Evolutionary conservation across 1,140 invertebrate species (phyloP).

Genomic region (Cryptotermes secundus): DNA sequence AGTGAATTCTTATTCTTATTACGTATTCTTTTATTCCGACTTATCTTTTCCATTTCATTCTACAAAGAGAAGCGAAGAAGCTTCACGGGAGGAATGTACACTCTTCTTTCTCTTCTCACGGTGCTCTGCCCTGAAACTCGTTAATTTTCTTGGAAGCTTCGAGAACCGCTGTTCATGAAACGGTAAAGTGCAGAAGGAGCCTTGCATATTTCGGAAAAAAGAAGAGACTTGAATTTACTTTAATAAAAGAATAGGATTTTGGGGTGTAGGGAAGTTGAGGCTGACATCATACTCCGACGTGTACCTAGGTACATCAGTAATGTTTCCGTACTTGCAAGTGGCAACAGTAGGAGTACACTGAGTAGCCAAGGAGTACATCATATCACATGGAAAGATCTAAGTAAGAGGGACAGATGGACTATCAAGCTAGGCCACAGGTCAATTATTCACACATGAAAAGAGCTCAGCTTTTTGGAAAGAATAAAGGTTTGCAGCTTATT

Average conservation of each 20-base stretch:
- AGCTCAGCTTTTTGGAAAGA: no score
- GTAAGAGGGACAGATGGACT: no score
- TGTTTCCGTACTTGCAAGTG: background rate
- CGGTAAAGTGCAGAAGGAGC: background rate
- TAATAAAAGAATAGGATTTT: background rate
- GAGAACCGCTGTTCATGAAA: background rate
- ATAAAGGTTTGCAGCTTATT: no score
- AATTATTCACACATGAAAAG: no score
- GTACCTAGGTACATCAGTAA: background rate
- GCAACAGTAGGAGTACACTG: background rate
- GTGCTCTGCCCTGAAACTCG: background rate
- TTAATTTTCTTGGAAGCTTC: slow-evolving; percentile 12
- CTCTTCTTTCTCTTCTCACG: background rate
- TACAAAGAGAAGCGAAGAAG: background rate
- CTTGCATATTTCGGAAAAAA: background rate
- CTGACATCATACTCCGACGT: background rate
- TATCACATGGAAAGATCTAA: background rate
- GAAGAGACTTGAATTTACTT: background rate
- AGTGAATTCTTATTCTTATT: background rate
- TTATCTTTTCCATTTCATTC: background rate
- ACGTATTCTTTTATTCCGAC: background rate
- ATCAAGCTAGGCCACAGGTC: no score
- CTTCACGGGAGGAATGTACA: background rate
- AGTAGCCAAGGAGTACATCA: background rate
- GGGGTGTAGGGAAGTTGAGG: background rate